Percentiles rank a stretch among this genome's conserved stretches.
Conservation (phyloP, 2,888 invertebrate species). For the Sympetrum striolatum region DNA sequence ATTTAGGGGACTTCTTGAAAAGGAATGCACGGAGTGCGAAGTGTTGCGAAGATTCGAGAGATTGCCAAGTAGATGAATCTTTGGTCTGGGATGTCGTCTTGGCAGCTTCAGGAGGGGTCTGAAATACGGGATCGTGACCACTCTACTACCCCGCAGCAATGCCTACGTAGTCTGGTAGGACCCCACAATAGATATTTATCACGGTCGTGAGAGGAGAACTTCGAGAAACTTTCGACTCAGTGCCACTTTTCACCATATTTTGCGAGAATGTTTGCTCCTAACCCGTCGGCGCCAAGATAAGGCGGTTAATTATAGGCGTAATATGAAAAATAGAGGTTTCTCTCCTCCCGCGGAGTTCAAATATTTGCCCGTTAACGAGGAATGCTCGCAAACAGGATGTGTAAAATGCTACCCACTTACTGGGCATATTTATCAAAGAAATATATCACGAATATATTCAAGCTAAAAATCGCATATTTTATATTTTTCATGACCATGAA, state of each 20-base stretch:
- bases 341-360: background rate
- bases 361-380: background rate
- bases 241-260: background rate
- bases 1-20: slow-evolving; percentile 11
- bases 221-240: background rate
- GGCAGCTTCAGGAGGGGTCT: slow-evolving; percentile 16
- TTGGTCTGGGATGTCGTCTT: slow-evolving; percentile 17
- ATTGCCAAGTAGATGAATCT: slow-evolving; percentile 30
- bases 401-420: too few species aligned
- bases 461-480: too few species aligned
- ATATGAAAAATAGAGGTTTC: background rate
- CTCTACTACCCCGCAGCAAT: background rate
- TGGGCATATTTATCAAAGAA: too few species aligned
- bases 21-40: slow-evolving; percentile 10
- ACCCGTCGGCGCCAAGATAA: background rate
- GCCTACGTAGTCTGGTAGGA: background rate
- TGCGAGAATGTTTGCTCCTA: background rate
- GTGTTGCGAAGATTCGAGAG: background rate
- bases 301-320: background rate
- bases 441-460: too few species aligned
- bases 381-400: too few species aligned
- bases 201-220: background rate
- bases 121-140: slow-evolving; percentile 7
- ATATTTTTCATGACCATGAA: too few species aligned
- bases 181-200: background rate